These are phyloP conservation scores for Parnassius smintheus DNA, from an alignment of 2,888 invertebrate species.

Conservation along the genomic window DNA sequence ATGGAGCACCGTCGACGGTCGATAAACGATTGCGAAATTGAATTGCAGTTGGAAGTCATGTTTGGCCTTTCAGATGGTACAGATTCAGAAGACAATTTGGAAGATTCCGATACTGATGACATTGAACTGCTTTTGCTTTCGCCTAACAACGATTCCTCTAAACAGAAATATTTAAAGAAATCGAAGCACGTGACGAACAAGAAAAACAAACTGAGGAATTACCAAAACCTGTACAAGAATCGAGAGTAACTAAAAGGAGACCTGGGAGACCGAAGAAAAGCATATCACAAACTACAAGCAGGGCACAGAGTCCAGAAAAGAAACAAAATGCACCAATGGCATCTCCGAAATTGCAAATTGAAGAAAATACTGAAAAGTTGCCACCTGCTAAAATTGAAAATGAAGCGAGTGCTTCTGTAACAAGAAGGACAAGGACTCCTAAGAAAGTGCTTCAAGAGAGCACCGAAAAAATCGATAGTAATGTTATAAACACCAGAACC, in stretches of 20 bases:
- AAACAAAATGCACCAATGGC: background rate
- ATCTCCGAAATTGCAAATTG: constrained; percentile 1
- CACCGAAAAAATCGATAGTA: constrained; percentile 10
- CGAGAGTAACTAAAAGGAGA: constrained; percentile 45
- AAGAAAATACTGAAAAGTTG: constrained; percentile 9
- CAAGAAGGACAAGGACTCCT: constrained; percentile 12
- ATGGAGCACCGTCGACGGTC: too few species aligned
- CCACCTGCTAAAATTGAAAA: constrained; percentile 2
- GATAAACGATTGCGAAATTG: too few species aligned
- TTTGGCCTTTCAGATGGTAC: too few species aligned
- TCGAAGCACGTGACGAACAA: constrained; percentile 51
- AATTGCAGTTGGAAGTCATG: too few species aligned
- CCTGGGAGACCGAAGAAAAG: constrained; percentile 11
- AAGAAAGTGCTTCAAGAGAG: constrained; percentile 16
- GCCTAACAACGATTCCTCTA: too few species aligned
- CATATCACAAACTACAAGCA: background rate
- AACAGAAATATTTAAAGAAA: constrained; percentile 64
- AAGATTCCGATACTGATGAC: too few species aligned
- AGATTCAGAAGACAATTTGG: too few species aligned
- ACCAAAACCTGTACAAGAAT: constrained; percentile 11
- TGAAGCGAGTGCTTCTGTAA: background rate
- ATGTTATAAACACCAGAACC: constrained; percentile 11
- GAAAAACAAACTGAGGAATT: constrained; percentile 26
- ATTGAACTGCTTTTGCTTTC: too few species aligned
- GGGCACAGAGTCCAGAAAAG: background rate